Evolutionary conservation across 35 echinoderm and acorn worm species (phyloP).

Genomic region (Apostichopus japonicus): DNA sequence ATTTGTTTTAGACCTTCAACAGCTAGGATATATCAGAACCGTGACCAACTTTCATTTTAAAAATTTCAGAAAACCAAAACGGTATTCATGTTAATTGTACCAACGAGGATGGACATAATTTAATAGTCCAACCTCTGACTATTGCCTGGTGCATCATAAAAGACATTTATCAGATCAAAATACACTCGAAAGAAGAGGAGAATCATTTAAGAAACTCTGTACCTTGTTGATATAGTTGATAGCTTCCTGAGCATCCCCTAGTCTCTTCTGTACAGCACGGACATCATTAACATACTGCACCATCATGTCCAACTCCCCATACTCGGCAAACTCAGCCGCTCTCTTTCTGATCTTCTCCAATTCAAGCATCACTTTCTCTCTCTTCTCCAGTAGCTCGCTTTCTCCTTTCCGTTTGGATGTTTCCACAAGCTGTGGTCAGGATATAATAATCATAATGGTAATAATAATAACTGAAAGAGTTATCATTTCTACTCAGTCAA

Average conservation of each 20-base stretch:
- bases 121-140: too few relatives aligned
- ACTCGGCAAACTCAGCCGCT: constrained; percentile 93
- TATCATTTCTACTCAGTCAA: too few relatives aligned
- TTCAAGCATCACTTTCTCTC: constrained; percentile 97
- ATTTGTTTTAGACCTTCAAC: too few relatives aligned
- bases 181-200: too few relatives aligned
- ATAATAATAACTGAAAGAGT: too few relatives aligned
- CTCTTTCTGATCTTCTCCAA: constrained; percentile 88
- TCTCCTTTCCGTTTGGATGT: constrained; percentile 96
- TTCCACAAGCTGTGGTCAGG: constrained; percentile 79
- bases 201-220: not conserved
- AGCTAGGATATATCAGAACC: too few relatives aligned
- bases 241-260: constrained; percentile 84
- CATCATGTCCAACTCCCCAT: constrained; percentile 99
- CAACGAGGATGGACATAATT: too few relatives aligned
- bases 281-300: constrained; percentile 99
- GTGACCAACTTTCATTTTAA: too few relatives aligned
- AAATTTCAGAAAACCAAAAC: too few relatives aligned
- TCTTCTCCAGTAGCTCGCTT: constrained; percentile 85
- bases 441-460: not conserved
- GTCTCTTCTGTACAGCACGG: constrained; percentile 89
- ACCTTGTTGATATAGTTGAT: constrained; percentile 98
- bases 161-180: too few relatives aligned
- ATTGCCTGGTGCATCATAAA: too few relatives aligned
- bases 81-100: too few relatives aligned